These are phyloP conservation scores for Crax fasciolata DNA, from an alignment of 2,797 vertebrate species.

Conservation along the genomic window DNA sequence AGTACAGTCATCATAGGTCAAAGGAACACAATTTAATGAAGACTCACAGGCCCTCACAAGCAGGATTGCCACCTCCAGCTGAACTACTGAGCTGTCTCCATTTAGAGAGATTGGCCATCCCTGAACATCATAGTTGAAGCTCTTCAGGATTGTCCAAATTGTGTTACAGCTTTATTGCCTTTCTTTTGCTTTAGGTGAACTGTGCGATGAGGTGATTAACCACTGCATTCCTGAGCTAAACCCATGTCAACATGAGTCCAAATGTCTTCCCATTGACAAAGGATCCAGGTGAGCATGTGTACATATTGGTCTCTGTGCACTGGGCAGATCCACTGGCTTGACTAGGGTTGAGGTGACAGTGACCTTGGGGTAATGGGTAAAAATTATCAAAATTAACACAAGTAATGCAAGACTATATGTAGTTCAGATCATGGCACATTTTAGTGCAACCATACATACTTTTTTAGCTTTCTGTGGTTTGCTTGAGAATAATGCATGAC, in stretches of 20 bases:
- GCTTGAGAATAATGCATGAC: background rate
- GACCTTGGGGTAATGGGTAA: background rate
- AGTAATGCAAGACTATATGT: background rate
- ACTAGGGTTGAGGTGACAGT: background rate
- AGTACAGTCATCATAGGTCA: background rate
- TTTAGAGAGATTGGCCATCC: background rate
- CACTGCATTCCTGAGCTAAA: constrained; percentile 91
- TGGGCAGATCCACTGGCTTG: background rate
- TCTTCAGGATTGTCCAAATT: background rate
- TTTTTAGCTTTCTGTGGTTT: background rate
- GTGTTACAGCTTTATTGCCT: constrained; percentile 17
- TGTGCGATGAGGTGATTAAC: constrained; percentile 95
- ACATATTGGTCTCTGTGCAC: background rate
- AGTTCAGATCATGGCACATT: background rate
- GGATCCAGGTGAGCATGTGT: constrained; percentile 88
- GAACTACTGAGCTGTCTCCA: constrained; percentile 7
- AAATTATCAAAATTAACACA: background rate
- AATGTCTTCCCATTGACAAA: constrained; percentile 90
- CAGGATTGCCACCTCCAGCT: background rate
- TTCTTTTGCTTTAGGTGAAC: constrained; percentile 87
- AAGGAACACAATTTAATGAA: background rate
- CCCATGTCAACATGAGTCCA: constrained; percentile 94
- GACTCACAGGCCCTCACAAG: background rate
- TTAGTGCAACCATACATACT: background rate
- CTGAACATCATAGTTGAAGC: background rate